Conservation (phyloP, 2,888 invertebrate genomes). For the Parnassius mnemosyne region DNA sequence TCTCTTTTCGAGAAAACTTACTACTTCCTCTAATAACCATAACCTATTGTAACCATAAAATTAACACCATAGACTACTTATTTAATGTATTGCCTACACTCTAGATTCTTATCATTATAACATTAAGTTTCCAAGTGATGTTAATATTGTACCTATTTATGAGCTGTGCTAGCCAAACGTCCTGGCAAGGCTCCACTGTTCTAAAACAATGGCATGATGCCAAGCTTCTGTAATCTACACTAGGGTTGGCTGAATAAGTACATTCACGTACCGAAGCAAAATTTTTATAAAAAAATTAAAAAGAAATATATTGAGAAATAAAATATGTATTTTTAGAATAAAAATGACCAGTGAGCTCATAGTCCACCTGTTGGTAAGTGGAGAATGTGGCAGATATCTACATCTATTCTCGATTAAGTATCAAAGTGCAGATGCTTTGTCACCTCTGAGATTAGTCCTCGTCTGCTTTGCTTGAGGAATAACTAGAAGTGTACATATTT, state of each 20-base stretch:
- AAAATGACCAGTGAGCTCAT: background rate
- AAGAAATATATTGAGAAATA: no score
- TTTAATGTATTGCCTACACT: background rate
- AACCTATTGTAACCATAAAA: background rate
- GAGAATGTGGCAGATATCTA: no score
- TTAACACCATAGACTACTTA: background rate
- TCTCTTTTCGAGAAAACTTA: no score
- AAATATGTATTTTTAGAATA: no score
- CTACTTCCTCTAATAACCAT: background rate
- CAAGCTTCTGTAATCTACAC: constrained; percentile 2
- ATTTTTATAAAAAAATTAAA: no score
- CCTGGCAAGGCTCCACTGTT: constrained; percentile 15
- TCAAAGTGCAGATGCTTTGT: no score
- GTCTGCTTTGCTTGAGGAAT: no score
- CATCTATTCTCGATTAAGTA: no score
- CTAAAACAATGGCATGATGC: constrained; percentile 18
- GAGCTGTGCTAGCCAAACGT: constrained; percentile 20
- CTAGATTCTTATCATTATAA: constrained; percentile 1
- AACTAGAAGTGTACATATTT: no score
- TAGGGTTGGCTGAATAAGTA: constrained; percentile 1
- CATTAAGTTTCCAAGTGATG: constrained; percentile 14
- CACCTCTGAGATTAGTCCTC: no score
- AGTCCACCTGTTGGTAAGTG: background rate
- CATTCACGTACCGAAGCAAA: no score
- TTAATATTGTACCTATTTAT: constrained; percentile 9